Evolutionary conservation across 2,797 vertebrate species (phyloP).

Genomic region (Morelia viridis): DNA sequence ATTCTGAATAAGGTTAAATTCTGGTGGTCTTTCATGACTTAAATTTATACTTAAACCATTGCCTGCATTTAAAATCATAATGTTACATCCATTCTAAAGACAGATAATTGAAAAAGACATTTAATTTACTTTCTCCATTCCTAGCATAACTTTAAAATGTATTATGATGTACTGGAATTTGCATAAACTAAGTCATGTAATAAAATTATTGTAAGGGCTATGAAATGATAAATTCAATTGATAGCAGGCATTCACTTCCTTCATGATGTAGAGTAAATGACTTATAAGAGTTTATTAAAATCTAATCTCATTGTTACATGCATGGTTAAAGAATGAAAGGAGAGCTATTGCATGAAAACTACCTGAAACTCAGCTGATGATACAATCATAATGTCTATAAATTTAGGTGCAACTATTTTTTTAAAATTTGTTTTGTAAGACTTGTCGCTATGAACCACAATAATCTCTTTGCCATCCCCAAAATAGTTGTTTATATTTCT

Average conservation of each 20-base stretch:
- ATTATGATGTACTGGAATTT: not conserved
- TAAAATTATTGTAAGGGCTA: conserved; percentile 1
- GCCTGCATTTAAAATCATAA: not conserved
- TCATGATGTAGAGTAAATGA: not conserved
- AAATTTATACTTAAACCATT: not conserved
- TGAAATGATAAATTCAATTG: conserved; percentile 6
- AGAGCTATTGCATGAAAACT: not conserved
- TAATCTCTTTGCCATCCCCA: no score
- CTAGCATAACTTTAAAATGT: not conserved
- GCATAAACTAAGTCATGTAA: not conserved
- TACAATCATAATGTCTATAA: not conserved
- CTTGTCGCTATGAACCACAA: no score
- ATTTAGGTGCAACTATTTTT: not conserved
- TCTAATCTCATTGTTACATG: conserved; percentile 4
- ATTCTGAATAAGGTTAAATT: not conserved
- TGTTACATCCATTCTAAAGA: not conserved
- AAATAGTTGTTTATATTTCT: no score
- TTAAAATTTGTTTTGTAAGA: not conserved
- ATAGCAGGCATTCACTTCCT: not conserved
- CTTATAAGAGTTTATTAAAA: conserved; percentile 5
- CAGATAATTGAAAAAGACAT: not conserved
- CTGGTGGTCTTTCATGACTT: not conserved
- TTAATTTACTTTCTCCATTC: not conserved
- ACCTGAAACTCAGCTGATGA: not conserved
- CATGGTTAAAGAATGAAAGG: not conserved